Evolutionary conservation across 1,140 invertebrate genomes (phyloP).

Genomic region (Brachionus plicatilis): DNA sequence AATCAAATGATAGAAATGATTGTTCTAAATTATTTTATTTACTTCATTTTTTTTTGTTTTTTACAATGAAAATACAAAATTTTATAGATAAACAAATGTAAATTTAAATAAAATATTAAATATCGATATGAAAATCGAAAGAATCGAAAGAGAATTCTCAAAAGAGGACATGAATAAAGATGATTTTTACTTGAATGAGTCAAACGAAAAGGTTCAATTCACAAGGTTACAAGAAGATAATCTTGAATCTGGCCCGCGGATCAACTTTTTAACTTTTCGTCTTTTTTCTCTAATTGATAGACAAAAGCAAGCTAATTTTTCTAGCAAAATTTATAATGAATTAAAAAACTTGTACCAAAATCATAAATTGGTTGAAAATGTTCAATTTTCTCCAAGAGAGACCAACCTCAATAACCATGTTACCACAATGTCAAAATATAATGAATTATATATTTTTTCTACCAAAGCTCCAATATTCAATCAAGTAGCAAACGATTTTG

Average conservation of each 20-base stretch:
- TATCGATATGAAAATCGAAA: no score
- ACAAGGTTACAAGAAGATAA: background rate
- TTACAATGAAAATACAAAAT: no score
- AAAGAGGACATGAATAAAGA: background rate
- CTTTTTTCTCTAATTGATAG: background rate
- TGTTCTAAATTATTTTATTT: no score
- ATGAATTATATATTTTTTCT: background rate
- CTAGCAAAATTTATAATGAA: background rate
- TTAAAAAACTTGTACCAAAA: background rate
- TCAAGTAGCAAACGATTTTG: background rate
- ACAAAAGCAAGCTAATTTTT: background rate
- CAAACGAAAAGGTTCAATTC: background rate
- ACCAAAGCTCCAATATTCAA: background rate
- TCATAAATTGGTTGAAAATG: background rate
- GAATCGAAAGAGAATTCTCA: no score
- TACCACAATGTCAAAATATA: background rate
- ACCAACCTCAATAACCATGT: background rate
- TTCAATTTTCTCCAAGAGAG: background rate
- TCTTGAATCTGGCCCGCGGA: background rate
- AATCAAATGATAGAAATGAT: no score
- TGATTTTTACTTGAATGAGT: background rate
- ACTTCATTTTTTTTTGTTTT: no score
- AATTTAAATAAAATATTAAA: no score
- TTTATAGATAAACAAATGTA: no score
- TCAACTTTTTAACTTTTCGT: background rate